Base-by-base conservation (phyloP, 2,113 vertebrate genomes). In the Cyanoliseus patagonus region DNA sequence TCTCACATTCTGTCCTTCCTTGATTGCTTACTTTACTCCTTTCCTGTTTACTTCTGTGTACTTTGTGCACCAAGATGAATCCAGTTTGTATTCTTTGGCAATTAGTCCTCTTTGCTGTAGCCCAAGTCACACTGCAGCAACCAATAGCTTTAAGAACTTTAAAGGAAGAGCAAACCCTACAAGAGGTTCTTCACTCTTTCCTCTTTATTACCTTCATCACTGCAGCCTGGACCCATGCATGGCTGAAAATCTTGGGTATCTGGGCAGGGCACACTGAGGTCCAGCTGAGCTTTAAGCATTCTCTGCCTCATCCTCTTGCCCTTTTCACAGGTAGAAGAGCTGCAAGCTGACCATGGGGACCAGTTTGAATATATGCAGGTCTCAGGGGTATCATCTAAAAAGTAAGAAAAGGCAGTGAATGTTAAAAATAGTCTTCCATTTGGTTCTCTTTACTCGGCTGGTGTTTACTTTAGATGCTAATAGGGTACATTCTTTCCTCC, bases 281-380 rank as follows among this genome's bases (percentile, higher is more conserved):
- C 99, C 95, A 99, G 90, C 97, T 99, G 99, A 16, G 99, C 99
- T 97, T 99, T 99, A 44, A 99, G 98, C 99, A 99, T 99, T 86
- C 99, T 98, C 96, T 99, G 99, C 75, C 99, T 98, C 99, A 99
- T 99, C 68, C 99, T 97, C 91, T 99, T 99, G 94, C 99, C 99
- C 95, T 99, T 99, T 80, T 99, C 99, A 94, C 99, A 99, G 27
- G 99, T 99, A 52, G 99, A 99, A 19, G 99, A 99, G 96, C 99
- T 99, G 97, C 99, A 99, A 82, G 99, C 99, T 0, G 99, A 99
- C 99, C 99, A 99, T 0, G 99, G 99, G 88, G 99, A 99, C 99
- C 99, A 99, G 97, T 99, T 99, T 83, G 99, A 99, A 97, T 99
- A 99, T 96, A 99, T 99, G 77, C 99, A 99, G 7, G 99, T 99